Evolutionary conservation across 2,888 invertebrate genomes (phyloP).

Genomic region (Diadegma fenestrale): DNA sequence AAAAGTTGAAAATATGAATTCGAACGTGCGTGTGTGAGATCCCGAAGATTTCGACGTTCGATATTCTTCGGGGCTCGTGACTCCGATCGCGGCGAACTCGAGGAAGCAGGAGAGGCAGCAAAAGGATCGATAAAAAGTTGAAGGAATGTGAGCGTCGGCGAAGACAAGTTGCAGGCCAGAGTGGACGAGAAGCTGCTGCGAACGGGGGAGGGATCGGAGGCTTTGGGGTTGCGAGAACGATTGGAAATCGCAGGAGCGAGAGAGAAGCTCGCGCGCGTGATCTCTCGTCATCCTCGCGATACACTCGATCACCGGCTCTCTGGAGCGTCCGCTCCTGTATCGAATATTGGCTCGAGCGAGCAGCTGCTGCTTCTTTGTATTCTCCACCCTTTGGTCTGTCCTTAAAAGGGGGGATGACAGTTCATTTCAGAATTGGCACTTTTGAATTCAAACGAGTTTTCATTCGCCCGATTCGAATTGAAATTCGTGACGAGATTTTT

Average conservation of each 20-base stretch:
- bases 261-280: slow-evolving; percentile 35
- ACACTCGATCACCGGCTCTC: slow-evolving; percentile 50
- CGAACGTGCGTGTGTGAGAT: slow-evolving; percentile 15
- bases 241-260: slow-evolving; percentile 28
- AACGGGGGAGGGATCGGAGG: slow-evolving; percentile 71
- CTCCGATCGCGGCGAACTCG: slow-evolving; percentile 34
- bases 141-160: slow-evolving; percentile 76
- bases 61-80: slow-evolving; percentile 56
- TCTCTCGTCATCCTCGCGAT: slow-evolving; percentile 45
- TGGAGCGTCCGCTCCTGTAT: slow-evolving; percentile 72
- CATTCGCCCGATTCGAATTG: neutral
- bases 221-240: slow-evolving; percentile 69
- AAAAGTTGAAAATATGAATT: neutral
- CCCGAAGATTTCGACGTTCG: slow-evolving; percentile 45
- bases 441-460: slow-evolving; percentile 50
- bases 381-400: slow-evolving; percentile 29
- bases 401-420: slow-evolving; percentile 60
- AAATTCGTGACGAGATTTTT: neutral
- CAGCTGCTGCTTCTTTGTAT: slow-evolving; percentile 80
- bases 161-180: slow-evolving; percentile 58
- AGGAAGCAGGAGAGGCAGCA: neutral
- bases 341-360: slow-evolving; percentile 79
- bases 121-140: slow-evolving; percentile 76
- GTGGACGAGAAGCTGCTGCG: slow-evolving; percentile 54
- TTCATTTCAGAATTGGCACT: slow-evolving; percentile 70